A percentile compares a stretch with the other conserved stretches of the same genome.
Evolutionary conservation across 2,113 vertebrate species (phyloP).

Genomic region (Ursus arctos): DNA sequence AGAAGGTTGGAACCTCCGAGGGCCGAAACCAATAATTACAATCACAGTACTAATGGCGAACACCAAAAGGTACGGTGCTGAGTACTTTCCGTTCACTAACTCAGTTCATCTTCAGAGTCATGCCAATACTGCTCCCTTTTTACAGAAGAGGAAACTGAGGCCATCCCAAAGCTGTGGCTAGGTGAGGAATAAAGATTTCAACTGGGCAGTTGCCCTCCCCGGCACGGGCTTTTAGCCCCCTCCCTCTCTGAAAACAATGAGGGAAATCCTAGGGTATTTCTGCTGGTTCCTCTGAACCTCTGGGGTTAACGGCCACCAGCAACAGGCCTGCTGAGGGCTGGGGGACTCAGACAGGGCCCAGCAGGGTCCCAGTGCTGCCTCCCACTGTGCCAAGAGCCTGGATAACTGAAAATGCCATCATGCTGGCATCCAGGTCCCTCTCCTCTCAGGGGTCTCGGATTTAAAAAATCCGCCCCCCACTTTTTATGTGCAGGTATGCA

Average conservation of each 20-base stretch:
- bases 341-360: neutral
- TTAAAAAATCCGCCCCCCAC: neutral
- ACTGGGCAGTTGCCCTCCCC: too few relatives aligned
- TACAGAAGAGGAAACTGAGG: neutral
- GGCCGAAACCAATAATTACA: neutral
- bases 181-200: neutral
- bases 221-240: accelerated
- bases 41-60: neutral
- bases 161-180: neutral
- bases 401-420: neutral
- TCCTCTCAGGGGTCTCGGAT: neutral
- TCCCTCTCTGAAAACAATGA: neutral
- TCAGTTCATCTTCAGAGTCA: neutral
- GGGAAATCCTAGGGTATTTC: neutral
- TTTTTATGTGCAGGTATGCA: neutral
- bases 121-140: too few relatives aligned
- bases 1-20: neutral
- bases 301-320: neutral
- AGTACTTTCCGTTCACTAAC: neutral
- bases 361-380: neutral
- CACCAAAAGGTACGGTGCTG: neutral
- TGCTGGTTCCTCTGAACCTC: neutral
- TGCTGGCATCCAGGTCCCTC: neutral
- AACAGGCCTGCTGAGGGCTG: neutral
- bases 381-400: neutral